Conservation (phyloP, 2,888 invertebrate genomes). For the Caprella mutica region DNA sequence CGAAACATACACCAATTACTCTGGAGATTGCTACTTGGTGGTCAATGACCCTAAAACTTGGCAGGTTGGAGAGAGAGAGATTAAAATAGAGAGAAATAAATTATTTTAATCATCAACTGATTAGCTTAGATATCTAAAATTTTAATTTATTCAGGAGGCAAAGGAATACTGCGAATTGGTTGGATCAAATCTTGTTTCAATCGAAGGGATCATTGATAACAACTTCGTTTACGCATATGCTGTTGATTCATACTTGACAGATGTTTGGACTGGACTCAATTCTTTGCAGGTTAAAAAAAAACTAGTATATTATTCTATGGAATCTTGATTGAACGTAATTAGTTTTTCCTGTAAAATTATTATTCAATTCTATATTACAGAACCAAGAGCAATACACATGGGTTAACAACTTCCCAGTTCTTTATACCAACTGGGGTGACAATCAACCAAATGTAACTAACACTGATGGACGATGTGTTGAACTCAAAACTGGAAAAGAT, state of each 20-base stretch:
- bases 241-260: background rate
- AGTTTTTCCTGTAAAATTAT: too few species aligned
- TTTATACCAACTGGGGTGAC: slow-evolving; percentile 16
- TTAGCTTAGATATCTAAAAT: too few species aligned
- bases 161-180: background rate
- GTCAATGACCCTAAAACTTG: slow-evolving; percentile 4
- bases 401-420: slow-evolving; percentile 15
- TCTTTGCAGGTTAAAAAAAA: too few species aligned
- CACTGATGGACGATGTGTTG: slow-evolving; percentile 8
- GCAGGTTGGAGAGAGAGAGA: too few species aligned
- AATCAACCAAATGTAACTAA: slow-evolving; percentile 5
- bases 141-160: too few species aligned
- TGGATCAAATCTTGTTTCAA: slow-evolving; percentile 3
- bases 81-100: too few species aligned
- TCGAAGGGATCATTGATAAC: background rate
- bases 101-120: too few species aligned
- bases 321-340: too few species aligned
- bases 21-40: slow-evolving; percentile 8
- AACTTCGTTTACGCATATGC: background rate
- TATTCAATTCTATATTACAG: background rate
- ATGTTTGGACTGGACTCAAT: slow-evolving; percentile 10
- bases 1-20: slow-evolving; percentile 4
- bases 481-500: background rate
- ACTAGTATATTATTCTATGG: too few species aligned
- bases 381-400: slow-evolving; percentile 8